Percentiles rank a stretch among this genome's conserved stretches.
These are phyloP conservation scores for Temnothorax rugatulus DNA, from an alignment of 2,888 invertebrate genomes.

Conservation along the genomic window DNA sequence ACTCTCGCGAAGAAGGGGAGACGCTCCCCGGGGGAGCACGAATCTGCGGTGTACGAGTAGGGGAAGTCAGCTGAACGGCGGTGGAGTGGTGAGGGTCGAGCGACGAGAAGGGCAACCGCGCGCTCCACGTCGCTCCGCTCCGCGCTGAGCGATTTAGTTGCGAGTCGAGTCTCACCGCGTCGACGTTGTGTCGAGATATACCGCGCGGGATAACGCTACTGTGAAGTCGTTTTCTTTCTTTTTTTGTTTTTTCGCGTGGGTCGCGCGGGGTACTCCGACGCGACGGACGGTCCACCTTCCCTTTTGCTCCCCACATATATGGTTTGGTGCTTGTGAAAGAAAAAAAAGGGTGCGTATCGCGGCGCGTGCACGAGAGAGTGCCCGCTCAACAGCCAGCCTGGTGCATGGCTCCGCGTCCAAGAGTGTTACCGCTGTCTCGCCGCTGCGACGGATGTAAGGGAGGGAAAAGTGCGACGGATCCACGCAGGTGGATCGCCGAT, in stretches of 20 bases:
- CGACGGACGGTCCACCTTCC: neutral
- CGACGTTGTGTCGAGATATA: constrained; percentile 30
- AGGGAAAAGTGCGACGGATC: constrained; percentile 50
- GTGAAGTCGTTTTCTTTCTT: constrained; percentile 36
- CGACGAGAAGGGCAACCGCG: constrained; percentile 56
- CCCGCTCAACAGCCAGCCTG: constrained; percentile 28
- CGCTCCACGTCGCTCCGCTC: constrained; percentile 54
- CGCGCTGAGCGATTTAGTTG: constrained; percentile 76
- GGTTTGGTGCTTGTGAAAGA: constrained; percentile 41
- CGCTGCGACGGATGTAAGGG: constrained; percentile 61
- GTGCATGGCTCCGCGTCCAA: constrained; percentile 66
- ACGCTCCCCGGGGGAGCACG: constrained; percentile 74
- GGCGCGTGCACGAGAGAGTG: constrained; percentile 27
- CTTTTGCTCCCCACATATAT: neutral
- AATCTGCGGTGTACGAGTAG: constrained; percentile 64
- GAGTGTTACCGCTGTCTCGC: constrained; percentile 46
- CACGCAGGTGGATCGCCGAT: constrained; percentile 25
- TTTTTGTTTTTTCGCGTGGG: constrained; percentile 7
- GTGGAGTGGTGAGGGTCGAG: constrained; percentile 55
- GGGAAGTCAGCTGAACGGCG: constrained; percentile 74
- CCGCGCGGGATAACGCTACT: neutral
- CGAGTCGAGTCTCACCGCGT: constrained; percentile 79
- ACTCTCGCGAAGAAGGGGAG: constrained; percentile 56
- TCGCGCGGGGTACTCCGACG: neutral
- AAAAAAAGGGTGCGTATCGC: constrained; percentile 9